Base-by-base conservation (phyloP, 2,888 invertebrate genomes). In the Drosophila monieri region DNA sequence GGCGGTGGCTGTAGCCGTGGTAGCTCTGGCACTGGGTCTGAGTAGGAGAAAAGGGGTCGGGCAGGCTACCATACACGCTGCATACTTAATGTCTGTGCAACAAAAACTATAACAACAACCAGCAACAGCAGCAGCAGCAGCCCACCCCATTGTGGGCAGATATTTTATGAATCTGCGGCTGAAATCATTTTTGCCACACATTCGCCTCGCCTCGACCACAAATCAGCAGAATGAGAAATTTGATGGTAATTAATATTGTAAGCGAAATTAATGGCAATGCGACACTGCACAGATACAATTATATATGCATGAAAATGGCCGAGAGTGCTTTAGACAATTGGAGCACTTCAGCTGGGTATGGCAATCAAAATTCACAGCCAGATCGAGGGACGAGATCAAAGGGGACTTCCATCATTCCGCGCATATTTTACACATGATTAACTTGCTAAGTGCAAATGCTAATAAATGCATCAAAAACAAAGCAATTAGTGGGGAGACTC, bases 221-320 rank as follows among this genome's bases (percentile, higher is more conserved):
- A 81, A 88, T 81, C 88, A 81, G 72, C 86, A 71, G 86, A 53
- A 88, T 83, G 86, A 88, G 75, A 81, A 83, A 88, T 81, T 81
- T 80, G 84, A 78, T 88, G 80, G 80, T 80, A 80, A 80, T 80
- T 80, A 80, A 80, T 80, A 80, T 88, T 80, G 85, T 69, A 85
- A 87, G 88, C 73, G 74, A 69, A 81, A 76, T 76, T 83, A 78
- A 79, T 78, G 77, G 55, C 85, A 67, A 72, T 88, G 88, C 59
- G 79, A 68, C 59, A 78, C 65, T 78, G 68, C 79, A 85, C 69
- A 52, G 65, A 73, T 55, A 61, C 57, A 57, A 73, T 76, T 37
- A 39, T 32, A 18, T 21, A 52, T 27, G 25, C 21, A 27, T 25
- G 27, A 27, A 62, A 25, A 15, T 30, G 5, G 30, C 27, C 10